Evolutionary conservation across 2,888 invertebrate species (phyloP).

Genomic region (Phytoseiulus persimilis): DNA sequence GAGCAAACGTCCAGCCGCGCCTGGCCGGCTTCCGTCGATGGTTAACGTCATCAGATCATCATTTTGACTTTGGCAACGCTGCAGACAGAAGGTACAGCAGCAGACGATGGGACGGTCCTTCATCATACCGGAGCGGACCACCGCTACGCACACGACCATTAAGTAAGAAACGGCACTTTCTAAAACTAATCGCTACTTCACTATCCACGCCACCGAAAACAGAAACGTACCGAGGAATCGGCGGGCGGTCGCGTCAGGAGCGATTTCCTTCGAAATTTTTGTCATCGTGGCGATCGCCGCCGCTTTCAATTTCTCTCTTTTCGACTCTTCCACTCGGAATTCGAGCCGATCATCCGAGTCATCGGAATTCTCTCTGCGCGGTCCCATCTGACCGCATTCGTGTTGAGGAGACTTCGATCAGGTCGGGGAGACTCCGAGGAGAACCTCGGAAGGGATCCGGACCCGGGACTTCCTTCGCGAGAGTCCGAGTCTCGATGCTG

Average conservation of each 20-base stretch:
- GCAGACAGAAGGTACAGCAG: background rate
- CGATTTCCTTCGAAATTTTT: background rate
- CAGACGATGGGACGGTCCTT: background rate
- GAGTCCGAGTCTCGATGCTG: no score
- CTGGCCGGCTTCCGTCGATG: background rate
- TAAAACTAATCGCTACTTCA: background rate
- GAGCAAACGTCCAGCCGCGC: background rate
- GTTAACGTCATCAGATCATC: background rate
- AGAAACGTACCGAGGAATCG: background rate
- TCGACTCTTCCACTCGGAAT: no score
- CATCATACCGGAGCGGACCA: background rate
- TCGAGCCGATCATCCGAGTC: no score
- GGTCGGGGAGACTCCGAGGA: no score
- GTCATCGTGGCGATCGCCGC: background rate
- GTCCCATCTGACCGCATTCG: no score
- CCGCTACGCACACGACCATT: slow-evolving; percentile 5
- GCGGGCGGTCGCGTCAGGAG: background rate
- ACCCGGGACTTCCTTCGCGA: no score
- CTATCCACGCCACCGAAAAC: background rate
- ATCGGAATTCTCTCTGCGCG: no score
- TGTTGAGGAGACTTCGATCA: no score
- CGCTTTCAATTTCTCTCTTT: background rate
- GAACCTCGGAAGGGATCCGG: no score
- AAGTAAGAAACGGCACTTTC: background rate
- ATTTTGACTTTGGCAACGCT: background rate